Conservation (phyloP, 2,113 vertebrate genomes). For the Formicarius rufipectus region DNA sequence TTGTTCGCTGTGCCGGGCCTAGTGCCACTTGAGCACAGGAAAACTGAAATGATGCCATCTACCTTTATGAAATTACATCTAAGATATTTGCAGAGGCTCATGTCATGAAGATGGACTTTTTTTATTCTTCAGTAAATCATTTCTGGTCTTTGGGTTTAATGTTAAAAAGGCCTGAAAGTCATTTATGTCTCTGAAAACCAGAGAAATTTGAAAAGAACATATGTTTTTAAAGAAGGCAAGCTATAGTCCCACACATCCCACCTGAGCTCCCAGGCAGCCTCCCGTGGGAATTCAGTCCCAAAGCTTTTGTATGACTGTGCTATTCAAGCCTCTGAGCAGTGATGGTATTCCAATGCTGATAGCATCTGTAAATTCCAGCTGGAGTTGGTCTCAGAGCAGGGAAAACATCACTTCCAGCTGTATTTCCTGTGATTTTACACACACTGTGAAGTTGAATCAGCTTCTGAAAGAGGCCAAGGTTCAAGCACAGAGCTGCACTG, state of each 20-base stretch:
- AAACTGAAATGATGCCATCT: constrained; percentile 66
- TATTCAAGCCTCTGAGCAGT: not conserved
- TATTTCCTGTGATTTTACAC: not conserved
- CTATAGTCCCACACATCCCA: not conserved
- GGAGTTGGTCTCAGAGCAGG: not conserved
- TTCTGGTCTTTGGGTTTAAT: constrained; percentile 56
- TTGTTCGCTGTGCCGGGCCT: constrained; percentile 59
- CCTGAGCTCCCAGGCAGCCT: not conserved
- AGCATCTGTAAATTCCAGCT: not conserved
- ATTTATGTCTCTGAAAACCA: constrained; percentile 31
- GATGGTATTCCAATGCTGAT: not conserved
- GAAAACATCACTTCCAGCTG: not conserved
- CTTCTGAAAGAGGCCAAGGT: not conserved
- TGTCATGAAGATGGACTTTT: constrained; percentile 17
- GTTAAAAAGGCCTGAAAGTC: constrained; percentile 47
- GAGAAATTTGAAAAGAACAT: constrained; percentile 10
- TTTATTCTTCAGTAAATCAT: constrained; percentile 64
- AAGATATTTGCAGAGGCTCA: constrained; percentile 59
- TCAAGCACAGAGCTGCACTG: not conserved
- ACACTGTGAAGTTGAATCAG: not conserved
- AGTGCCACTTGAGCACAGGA: constrained; percentile 37
- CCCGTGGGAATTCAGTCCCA: not conserved
- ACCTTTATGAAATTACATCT: constrained; percentile 65
- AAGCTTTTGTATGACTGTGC: not conserved
- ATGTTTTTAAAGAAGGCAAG: not conserved